Conservation (phyloP, 2,888 invertebrate genomes). For the Horisme vitalbata region DNA sequence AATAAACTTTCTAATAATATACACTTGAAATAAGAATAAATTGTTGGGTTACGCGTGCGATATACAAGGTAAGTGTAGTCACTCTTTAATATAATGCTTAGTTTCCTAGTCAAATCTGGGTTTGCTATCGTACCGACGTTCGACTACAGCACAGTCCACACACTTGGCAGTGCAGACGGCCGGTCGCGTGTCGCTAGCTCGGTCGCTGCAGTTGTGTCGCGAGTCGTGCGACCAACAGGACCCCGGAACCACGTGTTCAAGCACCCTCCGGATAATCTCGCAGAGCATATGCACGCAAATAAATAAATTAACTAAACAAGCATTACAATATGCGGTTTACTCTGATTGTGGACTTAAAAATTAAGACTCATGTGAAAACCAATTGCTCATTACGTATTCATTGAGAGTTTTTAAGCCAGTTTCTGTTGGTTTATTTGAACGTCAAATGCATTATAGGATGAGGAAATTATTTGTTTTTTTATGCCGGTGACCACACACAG, state of each 20-base stretch:
- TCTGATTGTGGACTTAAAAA: constrained; percentile 48
- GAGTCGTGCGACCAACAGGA: constrained; percentile 43
- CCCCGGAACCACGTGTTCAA: constrained; percentile 36
- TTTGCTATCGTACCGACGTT: no score
- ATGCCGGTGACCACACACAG: neutral
- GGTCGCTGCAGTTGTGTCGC: constrained; percentile 25
- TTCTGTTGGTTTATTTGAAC: no score
- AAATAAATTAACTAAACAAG: constrained; percentile 75
- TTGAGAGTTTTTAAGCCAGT: constrained; percentile 5
- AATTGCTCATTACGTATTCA: neutral
- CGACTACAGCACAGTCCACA: constrained; percentile 65
- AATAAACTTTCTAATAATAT: no score
- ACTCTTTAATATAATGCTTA: no score
- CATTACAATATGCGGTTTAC: constrained; percentile 40
- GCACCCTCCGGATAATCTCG: constrained; percentile 64
- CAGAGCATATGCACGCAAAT: constrained; percentile 70
- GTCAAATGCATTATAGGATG: no score
- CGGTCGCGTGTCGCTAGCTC: constrained; percentile 40
- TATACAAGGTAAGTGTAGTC: no score
- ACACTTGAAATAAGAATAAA: no score
- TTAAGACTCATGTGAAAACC: constrained; percentile 60
- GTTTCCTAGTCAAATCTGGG: no score
- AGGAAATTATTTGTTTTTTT: no score
- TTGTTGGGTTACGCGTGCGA: no score
- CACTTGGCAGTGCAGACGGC: constrained; percentile 62